These are phyloP conservation scores for Parus major DNA, from an alignment of 2,113 vertebrate genomes.

Conservation along the genomic window DNA sequence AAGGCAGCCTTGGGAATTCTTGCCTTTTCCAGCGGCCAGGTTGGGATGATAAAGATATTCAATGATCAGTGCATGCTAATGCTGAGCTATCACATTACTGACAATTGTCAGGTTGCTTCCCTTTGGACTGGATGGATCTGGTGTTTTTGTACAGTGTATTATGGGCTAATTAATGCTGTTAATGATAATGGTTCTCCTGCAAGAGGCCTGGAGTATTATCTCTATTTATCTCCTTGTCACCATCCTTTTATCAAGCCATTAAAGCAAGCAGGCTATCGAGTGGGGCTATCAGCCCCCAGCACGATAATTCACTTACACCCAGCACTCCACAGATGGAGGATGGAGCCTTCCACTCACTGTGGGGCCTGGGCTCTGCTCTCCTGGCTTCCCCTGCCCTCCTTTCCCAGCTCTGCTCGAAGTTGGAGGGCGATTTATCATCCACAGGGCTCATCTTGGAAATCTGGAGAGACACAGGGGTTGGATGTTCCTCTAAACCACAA, in stretches of 20 bases:
- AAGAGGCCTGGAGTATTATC: conserved; percentile 67
- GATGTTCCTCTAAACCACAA: conserved; percentile 50
- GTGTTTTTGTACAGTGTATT: conserved; percentile 62
- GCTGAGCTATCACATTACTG: conserved; percentile 19
- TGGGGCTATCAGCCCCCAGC: conserved; percentile 31
- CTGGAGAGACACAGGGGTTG: conserved; percentile 12
- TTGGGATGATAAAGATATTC: conserved; percentile 6
- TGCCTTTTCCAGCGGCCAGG: background rate
- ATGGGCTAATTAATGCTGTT: conserved; percentile 77
- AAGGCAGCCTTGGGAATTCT: conserved; percentile 11
- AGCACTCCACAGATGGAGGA: background rate
- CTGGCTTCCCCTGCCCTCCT: background rate
- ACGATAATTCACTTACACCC: conserved; percentile 23
- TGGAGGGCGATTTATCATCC: conserved; percentile 1
- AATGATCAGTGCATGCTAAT: background rate
- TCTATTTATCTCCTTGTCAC: conserved; percentile 75
- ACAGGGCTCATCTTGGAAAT: background rate
- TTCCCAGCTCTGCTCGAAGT: background rate
- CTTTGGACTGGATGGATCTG: conserved; percentile 29
- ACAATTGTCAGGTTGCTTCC: conserved; percentile 46
- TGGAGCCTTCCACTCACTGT: background rate
- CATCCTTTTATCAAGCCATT: conserved; percentile 73
- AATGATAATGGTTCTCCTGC: conserved; percentile 71
- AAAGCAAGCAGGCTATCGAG: conserved; percentile 61
- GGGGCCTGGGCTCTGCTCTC: background rate